Evolutionary conservation across 2,888 invertebrate species (phyloP).

Genomic region (Halocaridina rubra): DNA sequence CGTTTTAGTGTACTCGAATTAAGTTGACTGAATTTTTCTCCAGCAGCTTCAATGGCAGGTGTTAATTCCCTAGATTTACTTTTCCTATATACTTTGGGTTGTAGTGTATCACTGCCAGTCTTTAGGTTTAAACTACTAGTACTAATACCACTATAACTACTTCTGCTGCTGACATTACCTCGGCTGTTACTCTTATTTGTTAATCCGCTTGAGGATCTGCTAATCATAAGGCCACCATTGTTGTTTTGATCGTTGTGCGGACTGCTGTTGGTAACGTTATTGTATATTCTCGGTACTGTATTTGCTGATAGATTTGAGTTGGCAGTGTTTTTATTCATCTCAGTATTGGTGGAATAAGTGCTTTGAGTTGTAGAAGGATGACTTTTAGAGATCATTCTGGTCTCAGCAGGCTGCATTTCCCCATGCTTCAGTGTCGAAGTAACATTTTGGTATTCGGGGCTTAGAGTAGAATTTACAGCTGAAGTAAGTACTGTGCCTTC

Average conservation of each 20-base stretch:
- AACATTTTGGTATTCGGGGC: not conserved
- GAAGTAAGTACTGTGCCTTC: no score
- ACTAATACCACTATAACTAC: slow-evolving; percentile 18
- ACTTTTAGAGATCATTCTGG: not conserved
- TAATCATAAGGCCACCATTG: slow-evolving; percentile 18
- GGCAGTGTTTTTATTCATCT: not conserved
- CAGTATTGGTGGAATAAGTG: no score
- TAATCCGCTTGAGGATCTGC: slow-evolving; percentile 36
- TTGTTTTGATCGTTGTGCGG: slow-evolving; percentile 13
- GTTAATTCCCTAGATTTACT: slow-evolving; percentile 59
- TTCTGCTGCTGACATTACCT: not conserved
- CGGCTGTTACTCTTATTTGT: slow-evolving; percentile 28
- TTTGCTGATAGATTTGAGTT: not conserved
- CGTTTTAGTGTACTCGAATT: slow-evolving; percentile 55
- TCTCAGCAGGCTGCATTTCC: not conserved
- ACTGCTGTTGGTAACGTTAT: not conserved
- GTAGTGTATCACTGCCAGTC: not conserved
- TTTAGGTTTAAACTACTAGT: not conserved
- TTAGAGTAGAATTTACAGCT: not conserved
- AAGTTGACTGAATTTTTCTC: slow-evolving; percentile 53
- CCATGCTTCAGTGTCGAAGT: not conserved
- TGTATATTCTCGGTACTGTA: not conserved
- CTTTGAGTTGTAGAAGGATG: not conserved
- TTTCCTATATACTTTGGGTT: slow-evolving; percentile 33
- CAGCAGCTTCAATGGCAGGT: slow-evolving; percentile 56